Evolutionary conservation across 1,140 invertebrate genomes (phyloP).

Genomic region (Pentalonia nigronervosa): DNA sequence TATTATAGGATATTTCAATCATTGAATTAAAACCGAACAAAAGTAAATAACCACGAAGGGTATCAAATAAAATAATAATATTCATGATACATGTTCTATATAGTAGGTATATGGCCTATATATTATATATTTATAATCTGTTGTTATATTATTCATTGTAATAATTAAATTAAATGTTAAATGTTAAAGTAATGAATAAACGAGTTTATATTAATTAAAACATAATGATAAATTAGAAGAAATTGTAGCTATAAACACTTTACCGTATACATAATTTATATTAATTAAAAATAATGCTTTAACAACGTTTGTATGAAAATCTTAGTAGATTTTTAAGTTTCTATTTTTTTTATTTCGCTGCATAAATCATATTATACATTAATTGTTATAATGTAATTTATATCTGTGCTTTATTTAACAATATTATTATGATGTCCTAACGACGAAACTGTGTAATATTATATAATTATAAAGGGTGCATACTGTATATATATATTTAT

Average conservation of each 20-base stretch:
- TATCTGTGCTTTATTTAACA: no score
- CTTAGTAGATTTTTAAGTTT: neutral
- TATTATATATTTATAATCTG: neutral
- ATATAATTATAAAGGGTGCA: no score
- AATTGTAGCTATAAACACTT: neutral
- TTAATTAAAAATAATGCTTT: neutral
- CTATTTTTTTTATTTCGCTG: no score
- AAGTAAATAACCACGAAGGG: no score
- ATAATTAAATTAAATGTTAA: neutral
- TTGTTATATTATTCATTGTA: neutral
- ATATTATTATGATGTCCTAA: no score
- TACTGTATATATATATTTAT: no score
- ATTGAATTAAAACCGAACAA: no score
- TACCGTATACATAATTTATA: neutral
- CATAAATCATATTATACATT: neutral
- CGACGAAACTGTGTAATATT: no score
- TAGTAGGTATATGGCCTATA: neutral
- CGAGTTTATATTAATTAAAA: conserved; percentile 3
- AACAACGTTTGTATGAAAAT: neutral
- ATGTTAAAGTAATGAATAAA: neutral
- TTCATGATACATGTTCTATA: neutral
- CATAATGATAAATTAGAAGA: neutral
- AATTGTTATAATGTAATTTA: neutral
- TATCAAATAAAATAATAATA: neutral
- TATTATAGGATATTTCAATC: neutral